A percentile compares a stretch with the other conserved stretches of the same genome.
These are phyloP conservation scores for Tubulanus polymorphus DNA, from an alignment of 2,888 invertebrate genomes.

Conservation along the genomic window DNA sequence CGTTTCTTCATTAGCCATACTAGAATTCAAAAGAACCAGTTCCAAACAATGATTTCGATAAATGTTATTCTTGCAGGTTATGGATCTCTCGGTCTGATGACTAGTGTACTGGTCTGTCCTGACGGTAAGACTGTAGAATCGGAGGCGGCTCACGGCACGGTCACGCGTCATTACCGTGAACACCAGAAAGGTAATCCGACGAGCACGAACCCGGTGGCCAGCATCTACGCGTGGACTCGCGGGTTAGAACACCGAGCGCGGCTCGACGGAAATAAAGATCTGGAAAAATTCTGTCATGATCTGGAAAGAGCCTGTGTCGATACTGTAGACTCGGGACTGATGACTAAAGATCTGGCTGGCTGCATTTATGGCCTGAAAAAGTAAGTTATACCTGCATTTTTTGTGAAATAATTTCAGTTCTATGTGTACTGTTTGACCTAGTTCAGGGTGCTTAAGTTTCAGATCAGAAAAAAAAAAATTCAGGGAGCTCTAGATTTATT, in stretches of 20 bases:
- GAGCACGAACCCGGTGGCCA: constrained; percentile 86
- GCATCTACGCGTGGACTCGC: constrained; percentile 87
- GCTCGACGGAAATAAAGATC: constrained; percentile 71
- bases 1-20: no score
- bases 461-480: no score
- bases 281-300: constrained; percentile 56
- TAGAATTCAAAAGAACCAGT: no score
- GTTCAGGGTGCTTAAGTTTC: no score
- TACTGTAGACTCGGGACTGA: constrained; percentile 75
- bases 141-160: constrained; percentile 62
- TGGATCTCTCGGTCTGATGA: constrained; percentile 78
- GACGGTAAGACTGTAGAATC: constrained; percentile 62
- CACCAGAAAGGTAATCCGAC: constrained; percentile 82
- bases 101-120: constrained; percentile 59
- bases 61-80: constrained; percentile 49
- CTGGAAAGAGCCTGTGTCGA: constrained; percentile 80
- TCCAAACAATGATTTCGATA: background rate
- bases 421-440: no score
- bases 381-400: constrained; percentile 48
- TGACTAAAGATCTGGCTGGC: constrained; percentile 84
- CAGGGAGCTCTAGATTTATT: no score
- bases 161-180: constrained; percentile 64
- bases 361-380: constrained; percentile 80
- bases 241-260: constrained; percentile 79
- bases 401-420: no score